These are phyloP conservation scores for Scaptomyza montana DNA, from an alignment of 1,140 invertebrate species.

Conservation along the genomic window DNA sequence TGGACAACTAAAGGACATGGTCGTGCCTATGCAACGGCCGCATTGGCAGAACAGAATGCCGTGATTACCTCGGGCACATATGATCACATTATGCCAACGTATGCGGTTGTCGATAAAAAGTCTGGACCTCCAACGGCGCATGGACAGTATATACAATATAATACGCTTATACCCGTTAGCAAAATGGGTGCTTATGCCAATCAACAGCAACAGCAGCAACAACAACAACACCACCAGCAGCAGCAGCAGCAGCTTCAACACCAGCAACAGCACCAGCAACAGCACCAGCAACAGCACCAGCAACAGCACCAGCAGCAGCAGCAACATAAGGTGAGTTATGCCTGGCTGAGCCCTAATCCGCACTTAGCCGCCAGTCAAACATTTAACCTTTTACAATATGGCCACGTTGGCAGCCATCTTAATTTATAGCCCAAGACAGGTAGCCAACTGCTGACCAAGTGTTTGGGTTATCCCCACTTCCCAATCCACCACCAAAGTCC, in stretches of 20 bases:
- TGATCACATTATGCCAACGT: constrained; percentile 83
- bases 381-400: constrained; percentile 78
- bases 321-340: constrained; percentile 77
- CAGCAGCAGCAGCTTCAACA: constrained; percentile 46
- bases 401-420: constrained; percentile 49
- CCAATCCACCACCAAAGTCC: background rate
- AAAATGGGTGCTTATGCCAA: constrained; percentile 82
- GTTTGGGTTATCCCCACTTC: background rate
- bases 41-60: constrained; percentile 81
- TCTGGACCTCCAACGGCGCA: constrained; percentile 55
- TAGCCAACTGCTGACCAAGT: constrained; percentile 22
- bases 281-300: constrained; percentile 51
- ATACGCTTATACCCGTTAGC: constrained; percentile 82
- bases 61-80: constrained; percentile 80
- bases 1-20: constrained; percentile 81
- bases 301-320: constrained; percentile 60
- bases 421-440: constrained; percentile 67
- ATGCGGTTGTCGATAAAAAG: constrained; percentile 82
- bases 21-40: constrained; percentile 81
- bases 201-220: constrained; percentile 68
- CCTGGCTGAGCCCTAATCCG: constrained; percentile 62
- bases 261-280: constrained; percentile 45
- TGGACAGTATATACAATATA: constrained; percentile 80
- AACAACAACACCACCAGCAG: constrained; percentile 45
- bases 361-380: constrained; percentile 66